Base-by-base conservation (phyloP, 2,113 vertebrate species). In the Trinectes maculatus region DNA sequence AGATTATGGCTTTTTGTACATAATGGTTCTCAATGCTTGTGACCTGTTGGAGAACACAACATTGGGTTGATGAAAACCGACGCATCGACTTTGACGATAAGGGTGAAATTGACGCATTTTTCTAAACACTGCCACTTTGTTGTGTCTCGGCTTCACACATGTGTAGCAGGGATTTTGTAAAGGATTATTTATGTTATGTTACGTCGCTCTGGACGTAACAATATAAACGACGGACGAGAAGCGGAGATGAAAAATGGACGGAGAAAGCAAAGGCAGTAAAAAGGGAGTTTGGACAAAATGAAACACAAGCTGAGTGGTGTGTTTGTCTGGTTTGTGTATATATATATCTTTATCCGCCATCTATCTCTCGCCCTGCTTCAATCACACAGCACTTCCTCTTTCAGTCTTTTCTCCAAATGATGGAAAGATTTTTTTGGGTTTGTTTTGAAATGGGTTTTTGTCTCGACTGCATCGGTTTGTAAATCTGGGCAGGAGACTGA, bases 51-150 rank as follows among this genome's bases (percentile, higher is more conserved):
- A 31, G 29, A 36, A 48, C 24, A 12, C 55, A 67, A 71, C 46
- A 79, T 74, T 48, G 67, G 68, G 29, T 63, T 56, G 69, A 68
- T 28, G 26, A 51, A 79, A 71, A 42, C 46, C 52, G 68, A 68
- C 64, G 64, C 77, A 86, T 79, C 67, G 37, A 55, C 36, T 25
- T 43, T 57, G 60, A n/a, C n/a, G n/a, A n/a, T n/a, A n/a, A n/a
- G n/a, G n/a, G n/a, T n/a, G n/a, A n/a, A n/a, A n/a, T n/a, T n/a
- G n/a, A n/a, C n/a, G n/a, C n/a, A n/a, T n/a, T n/a, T n/a, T n/a
- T n/a, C n/a, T n/a, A n/a, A n/a, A n/a, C n/a, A n/a, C n/a, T n/a
- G n/a, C n/a, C n/a, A n/a, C n/a, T n/a, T n/a, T n/a, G n/a, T n/a
- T n/a, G n/a, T n/a, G n/a, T n/a, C n/a, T n/a, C n/a, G n/a, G n/a